Conservation (phyloP, 1,140 invertebrate genomes). For the Zaprionus capensis region DNA sequence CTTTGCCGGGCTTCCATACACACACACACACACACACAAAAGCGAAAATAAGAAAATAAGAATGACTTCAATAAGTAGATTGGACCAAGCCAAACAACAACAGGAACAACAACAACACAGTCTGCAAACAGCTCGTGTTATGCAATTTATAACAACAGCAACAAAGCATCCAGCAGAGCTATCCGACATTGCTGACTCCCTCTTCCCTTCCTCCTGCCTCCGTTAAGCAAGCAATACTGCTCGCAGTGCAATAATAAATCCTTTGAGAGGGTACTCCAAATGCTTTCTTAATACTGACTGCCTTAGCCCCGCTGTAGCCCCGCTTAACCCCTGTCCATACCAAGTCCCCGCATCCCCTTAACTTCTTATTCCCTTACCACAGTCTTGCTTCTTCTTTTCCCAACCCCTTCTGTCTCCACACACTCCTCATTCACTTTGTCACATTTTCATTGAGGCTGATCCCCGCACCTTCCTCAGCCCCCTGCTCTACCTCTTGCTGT, state of each 20-base stretch:
- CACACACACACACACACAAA: conserved; percentile 18
- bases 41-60: background rate
- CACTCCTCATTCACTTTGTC: too few relatives aligned
- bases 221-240: conserved; percentile 28
- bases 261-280: conserved; percentile 56
- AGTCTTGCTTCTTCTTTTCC: too few relatives aligned
- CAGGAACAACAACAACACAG: conserved; percentile 6
- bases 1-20: conserved; percentile 26
- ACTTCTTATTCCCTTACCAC: too few relatives aligned
- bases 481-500: too few relatives aligned
- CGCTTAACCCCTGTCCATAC: too few relatives aligned
- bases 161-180: conserved; percentile 2
- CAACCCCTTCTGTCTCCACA: too few relatives aligned
- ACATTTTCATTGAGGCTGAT: too few relatives aligned
- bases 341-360: too few relatives aligned
- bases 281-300: conserved; percentile 48
- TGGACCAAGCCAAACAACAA: conserved; percentile 17
- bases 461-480: too few relatives aligned
- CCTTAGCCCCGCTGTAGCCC: background rate
- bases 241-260: conserved; percentile 56
- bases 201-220: background rate
- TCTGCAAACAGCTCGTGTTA: conserved; percentile 33
- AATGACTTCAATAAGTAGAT: conserved; percentile 45
- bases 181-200: background rate
- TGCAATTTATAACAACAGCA: conserved; percentile 38